Evolutionary conservation across 1,140 invertebrate genomes (phyloP), one percentile per base, ranked within the genome.

Genomic region (Micrasema minimum): DNA sequence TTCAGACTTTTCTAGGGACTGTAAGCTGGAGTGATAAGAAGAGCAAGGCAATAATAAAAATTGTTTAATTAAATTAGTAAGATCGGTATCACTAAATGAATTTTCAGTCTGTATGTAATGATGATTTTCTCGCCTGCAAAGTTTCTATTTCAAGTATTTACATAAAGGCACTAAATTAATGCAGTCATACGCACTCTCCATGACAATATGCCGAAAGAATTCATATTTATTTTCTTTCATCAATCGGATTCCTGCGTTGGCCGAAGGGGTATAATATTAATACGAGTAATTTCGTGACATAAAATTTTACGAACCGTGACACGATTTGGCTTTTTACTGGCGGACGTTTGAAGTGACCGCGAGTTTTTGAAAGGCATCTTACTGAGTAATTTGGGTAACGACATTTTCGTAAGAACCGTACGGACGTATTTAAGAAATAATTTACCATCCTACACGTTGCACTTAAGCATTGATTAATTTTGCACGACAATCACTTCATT

Each of bases 291-390:
- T 59, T 22, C 35, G 55, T 51, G 55, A 41, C 55, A 38, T 59
- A 59, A 59, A 59, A 59, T 43, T 59, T 38, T 59, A 41, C 38
- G 55, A 59, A 59, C 35, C 55, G 18, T 59, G 55, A 43, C 55
- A 41, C 22, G 55, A 20, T 41, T 41, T 35, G 18, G 14, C 12
- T 38, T 38, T 59, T 59, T 35, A 41, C 16, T 59, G 18, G 37
- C 37, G 48, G 20, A 16, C 14, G 26, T 59, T 20, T 38, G 14
- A 53, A 59, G 55, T 22, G 16, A 18, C 35, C 55, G 55, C 55
- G 6, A 12, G 35, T 1, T 38, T 23, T 59, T 43, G 35, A 38
- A 31, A 38, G 55, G 16, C 55, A 20, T 20, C 50, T 31, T 31
- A 12, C 14, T 3, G 41, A 16, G 41, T n/a, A 12, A 45, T 45